These are phyloP conservation scores for Pseudococcus viburni DNA, from an alignment of 2,888 invertebrate species.

Conservation along the genomic window DNA sequence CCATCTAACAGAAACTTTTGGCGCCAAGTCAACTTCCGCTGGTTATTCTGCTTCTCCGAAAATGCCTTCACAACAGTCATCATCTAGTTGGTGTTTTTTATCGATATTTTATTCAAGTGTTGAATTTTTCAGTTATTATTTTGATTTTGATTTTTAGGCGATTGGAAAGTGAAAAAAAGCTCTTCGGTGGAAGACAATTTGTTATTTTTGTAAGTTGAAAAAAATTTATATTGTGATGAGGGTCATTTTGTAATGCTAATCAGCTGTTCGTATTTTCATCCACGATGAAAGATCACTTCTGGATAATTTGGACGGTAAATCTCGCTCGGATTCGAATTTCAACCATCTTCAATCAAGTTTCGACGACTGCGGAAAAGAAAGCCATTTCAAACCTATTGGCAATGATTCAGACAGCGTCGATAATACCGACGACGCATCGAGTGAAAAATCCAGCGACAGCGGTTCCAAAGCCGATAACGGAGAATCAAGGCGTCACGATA, in stretches of 20 bases:
- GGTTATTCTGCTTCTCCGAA: background rate
- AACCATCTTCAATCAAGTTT: background rate
- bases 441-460: background rate
- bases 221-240: background rate
- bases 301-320: background rate
- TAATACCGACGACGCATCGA: constrained; percentile 3
- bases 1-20: background rate
- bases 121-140: background rate
- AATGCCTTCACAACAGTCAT: background rate
- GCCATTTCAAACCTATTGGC: background rate
- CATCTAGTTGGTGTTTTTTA: background rate
- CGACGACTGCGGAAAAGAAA: constrained; percentile 35
- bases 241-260: background rate
- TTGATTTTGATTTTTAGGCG: constrained; percentile 12
- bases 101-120: background rate
- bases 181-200: constrained; percentile 40
- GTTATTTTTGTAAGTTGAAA: constrained; percentile 12
- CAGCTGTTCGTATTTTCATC: background rate
- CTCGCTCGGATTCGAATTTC: background rate
- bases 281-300: background rate
- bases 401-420: constrained; percentile 11
- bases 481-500: constrained; percentile 14
- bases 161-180: constrained; percentile 49
- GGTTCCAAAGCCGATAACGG: background rate
- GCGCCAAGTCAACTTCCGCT: background rate